phyloP scores from a whole-genome alignment of 1,140 invertebrate species.

The Lethrus apterus region DNA sequence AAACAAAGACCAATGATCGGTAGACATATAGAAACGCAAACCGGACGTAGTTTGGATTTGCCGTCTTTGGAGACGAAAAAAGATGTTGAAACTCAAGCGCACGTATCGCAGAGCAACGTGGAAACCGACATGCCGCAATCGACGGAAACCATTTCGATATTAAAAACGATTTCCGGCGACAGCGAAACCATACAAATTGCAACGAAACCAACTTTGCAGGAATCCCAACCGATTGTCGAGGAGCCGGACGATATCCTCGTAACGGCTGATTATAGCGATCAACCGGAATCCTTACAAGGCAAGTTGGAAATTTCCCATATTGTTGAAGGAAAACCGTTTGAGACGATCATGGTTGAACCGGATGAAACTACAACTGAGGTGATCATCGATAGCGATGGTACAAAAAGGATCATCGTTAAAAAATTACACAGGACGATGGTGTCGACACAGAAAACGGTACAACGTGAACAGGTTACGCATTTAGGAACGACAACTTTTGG shows the following conservation, averaged over 20 bases:
- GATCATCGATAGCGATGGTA: slow-evolving; percentile 72
- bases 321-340: slow-evolving; percentile 60
- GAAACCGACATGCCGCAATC: slow-evolving; percentile 34
- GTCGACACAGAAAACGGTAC: slow-evolving; percentile 46
- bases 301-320: slow-evolving; percentile 58
- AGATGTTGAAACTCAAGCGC: slow-evolving; percentile 56
- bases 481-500: slow-evolving; percentile 38
- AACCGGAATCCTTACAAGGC: slow-evolving; percentile 44
- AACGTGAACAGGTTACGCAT: slow-evolving; percentile 41
- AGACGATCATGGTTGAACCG: slow-evolving; percentile 68
- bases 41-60: slow-evolving; percentile 47
- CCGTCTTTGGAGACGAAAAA: slow-evolving; percentile 32
- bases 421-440: slow-evolving; percentile 55
- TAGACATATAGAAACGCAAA: slow-evolving; percentile 48
- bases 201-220: slow-evolving; percentile 50
- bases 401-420: slow-evolving; percentile 67
- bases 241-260: slow-evolving; percentile 55
- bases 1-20: slow-evolving; percentile 25
- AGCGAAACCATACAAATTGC: slow-evolving; percentile 73
- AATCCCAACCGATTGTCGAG: slow-evolving; percentile 42
- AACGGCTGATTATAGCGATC: slow-evolving; percentile 63
- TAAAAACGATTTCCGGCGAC: slow-evolving; percentile 57
- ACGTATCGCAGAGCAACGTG: slow-evolving; percentile 41
- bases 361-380: slow-evolving; percentile 71
- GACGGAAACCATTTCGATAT: slow-evolving; percentile 63